Conservation (phyloP, 1,140 invertebrate genomes). For the Drosophila kurseongensis region DNA sequence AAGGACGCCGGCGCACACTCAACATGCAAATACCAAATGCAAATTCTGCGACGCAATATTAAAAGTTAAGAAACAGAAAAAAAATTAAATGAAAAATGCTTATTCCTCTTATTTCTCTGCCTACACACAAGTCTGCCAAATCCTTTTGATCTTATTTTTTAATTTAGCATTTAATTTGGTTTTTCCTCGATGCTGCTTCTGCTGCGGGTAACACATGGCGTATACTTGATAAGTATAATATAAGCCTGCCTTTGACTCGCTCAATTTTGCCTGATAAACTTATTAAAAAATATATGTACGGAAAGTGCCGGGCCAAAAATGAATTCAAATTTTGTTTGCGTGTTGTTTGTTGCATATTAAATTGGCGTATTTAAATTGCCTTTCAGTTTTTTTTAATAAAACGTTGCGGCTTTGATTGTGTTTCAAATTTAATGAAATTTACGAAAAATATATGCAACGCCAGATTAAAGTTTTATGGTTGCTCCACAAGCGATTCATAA, state of each 20-base stretch:
- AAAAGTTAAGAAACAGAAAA: constrained; percentile 34
- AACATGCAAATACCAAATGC: constrained; percentile 78
- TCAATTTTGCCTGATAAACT: constrained; percentile 58
- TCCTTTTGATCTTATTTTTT: constrained; percentile 80
- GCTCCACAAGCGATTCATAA: constrained; percentile 10
- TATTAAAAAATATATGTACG: constrained; percentile 55
- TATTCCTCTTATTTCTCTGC: constrained; percentile 4
- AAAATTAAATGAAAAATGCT: constrained; percentile 15
- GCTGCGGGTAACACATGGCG: constrained; percentile 65
- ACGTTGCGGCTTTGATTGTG: constrained; percentile 26
- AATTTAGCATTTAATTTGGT: constrained; percentile 73
- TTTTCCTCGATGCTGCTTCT: constrained; percentile 25
- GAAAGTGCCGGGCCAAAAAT: constrained; percentile 12
- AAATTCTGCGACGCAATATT: constrained; percentile 73
- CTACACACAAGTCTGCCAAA: constrained; percentile 47
- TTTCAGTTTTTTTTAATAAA: constrained; percentile 45
- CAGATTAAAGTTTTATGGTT: constrained; percentile 15
- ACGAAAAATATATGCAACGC: constrained; percentile 2
- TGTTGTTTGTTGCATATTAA: constrained; percentile 54
- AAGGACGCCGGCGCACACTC: constrained; percentile 44
- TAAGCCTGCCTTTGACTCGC: constrained; percentile 32
- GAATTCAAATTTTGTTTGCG: constrained; percentile 50
- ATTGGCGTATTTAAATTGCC: constrained; percentile 38
- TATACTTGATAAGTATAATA: constrained; percentile 64
- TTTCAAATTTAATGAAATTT: constrained; percentile 28